Conservation (phyloP, 2,888 invertebrate genomes). For the Dascillus cervinus region DNA sequence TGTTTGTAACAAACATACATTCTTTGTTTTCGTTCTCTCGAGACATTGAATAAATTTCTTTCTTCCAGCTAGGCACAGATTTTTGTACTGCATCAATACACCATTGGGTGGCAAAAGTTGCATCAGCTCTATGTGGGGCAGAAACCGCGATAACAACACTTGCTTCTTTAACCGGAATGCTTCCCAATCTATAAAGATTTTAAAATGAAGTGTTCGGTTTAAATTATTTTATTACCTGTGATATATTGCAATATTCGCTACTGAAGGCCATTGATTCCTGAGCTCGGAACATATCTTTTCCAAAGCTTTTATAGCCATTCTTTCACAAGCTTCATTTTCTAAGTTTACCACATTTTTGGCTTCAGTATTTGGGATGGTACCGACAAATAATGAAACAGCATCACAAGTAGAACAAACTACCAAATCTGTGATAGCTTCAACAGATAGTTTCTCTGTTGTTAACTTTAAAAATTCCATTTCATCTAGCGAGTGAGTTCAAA, state of each 20-base stretch:
- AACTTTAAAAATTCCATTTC: conserved; percentile 67
- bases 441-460: conserved; percentile 55
- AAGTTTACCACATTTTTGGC: conserved; percentile 75
- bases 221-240: conserved; percentile 55
- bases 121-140: conserved; percentile 77
- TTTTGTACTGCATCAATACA: conserved; percentile 82
- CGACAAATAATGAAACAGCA: conserved; percentile 83
- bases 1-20: conserved; percentile 71
- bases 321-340: conserved; percentile 89
- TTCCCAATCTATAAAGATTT: conserved; percentile 61
- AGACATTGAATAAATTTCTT: conserved; percentile 81
- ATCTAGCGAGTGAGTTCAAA: conserved; percentile 55
- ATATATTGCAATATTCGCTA: conserved; percentile 76
- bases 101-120: conserved; percentile 72
- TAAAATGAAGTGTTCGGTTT: too few species aligned
- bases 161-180: conserved; percentile 76
- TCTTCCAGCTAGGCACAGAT: conserved; percentile 93
- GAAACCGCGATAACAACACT: conserved; percentile 88
- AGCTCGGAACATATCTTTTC: conserved; percentile 67
- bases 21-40: conserved; percentile 85
- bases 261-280: conserved; percentile 62
- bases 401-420: conserved; percentile 71
- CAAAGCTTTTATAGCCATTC: conserved; percentile 84
- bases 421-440: conserved; percentile 58
- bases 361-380: conserved; percentile 79